These are phyloP conservation scores for Urocynchramus pylzowi DNA, from an alignment of 2,113 vertebrate species.

Conservation along the genomic window DNA sequence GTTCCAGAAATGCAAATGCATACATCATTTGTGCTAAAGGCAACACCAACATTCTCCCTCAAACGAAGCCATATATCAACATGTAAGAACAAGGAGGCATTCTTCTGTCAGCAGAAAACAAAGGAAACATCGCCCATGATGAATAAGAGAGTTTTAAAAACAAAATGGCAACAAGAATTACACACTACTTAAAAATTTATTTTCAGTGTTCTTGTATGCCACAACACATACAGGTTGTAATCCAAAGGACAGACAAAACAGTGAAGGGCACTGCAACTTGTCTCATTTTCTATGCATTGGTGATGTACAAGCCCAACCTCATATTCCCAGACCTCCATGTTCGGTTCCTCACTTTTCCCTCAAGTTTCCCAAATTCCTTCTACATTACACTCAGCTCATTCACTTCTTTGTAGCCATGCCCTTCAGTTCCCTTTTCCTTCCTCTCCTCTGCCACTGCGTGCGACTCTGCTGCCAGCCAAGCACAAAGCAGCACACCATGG, in stretches of 20 bases:
- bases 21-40: constrained; percentile 43
- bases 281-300: background rate
- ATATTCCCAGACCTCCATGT: background rate
- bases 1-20: constrained; percentile 57
- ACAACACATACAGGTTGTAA: background rate
- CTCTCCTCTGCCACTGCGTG: background rate
- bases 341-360: background rate
- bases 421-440: background rate
- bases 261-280: background rate
- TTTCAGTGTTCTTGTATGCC: background rate
- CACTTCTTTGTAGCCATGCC: background rate
- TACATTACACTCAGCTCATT: background rate
- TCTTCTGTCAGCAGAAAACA: constrained; percentile 39
- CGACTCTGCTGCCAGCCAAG: background rate
- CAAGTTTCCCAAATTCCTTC: background rate
- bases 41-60: constrained; percentile 15
- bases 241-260: background rate
- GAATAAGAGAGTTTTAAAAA: background rate
- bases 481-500: background rate
- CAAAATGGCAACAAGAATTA: background rate
- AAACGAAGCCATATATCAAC: constrained; percentile 26
- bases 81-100: constrained; percentile 40
- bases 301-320: background rate
- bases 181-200: background rate
- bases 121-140: background rate